Evolutionary conservation across 2,888 invertebrate genomes (phyloP).

Genomic region (Dinocampus coccinellae): DNA sequence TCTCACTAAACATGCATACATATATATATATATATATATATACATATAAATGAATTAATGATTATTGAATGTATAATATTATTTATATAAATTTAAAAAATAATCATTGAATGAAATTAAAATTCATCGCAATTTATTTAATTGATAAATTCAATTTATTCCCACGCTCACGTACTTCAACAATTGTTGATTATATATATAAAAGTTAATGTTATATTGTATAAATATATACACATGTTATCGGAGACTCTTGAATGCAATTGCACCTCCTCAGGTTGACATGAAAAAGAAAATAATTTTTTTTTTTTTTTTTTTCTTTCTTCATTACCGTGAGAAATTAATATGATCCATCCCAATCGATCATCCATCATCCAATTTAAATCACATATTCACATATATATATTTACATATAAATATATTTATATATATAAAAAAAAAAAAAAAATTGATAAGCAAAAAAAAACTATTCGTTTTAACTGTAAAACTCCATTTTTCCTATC

Average conservation of each 20-base stretch:
- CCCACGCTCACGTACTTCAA: slow-evolving; percentile 40
- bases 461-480: too few species aligned
- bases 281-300: slow-evolving; percentile 22
- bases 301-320: too few species aligned
- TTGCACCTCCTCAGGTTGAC: slow-evolving; percentile 9
- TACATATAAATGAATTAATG: neutral
- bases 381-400: neutral
- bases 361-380: slow-evolving; percentile 1
- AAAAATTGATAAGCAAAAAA: slow-evolving; percentile 14
- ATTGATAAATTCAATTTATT: slow-evolving; percentile 45
- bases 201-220: neutral
- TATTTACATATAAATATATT: neutral
- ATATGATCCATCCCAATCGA: slow-evolving; percentile 17
- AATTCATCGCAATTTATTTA: slow-evolving; percentile 37
- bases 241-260: slow-evolving; percentile 24
- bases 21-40: neutral
- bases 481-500: too few species aligned
- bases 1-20: slow-evolving; percentile 5
- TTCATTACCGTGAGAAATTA: slow-evolving; percentile 26
- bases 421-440: neutral
- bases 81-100: neutral
- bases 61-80: too few species aligned
- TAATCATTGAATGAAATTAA: neutral
- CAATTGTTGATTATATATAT: neutral
- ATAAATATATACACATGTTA: slow-evolving; percentile 11